Base-by-base conservation (phyloP, 2,888 invertebrate genomes). In the Petrolisthes manimaculis region DNA sequence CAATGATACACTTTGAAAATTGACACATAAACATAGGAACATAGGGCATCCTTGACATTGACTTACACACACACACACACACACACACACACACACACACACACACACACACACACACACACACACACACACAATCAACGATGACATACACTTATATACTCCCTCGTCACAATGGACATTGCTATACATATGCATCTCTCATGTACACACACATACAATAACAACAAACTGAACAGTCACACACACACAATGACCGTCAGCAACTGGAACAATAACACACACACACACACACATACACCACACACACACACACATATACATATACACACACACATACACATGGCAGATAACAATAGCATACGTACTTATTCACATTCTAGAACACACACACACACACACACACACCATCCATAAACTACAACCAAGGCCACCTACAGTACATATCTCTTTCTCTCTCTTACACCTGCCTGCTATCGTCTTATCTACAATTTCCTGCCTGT, bases 1-100 rank as follows among this genome's bases (percentile, higher is more conserved):
- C 75, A 75, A 9, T 9, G 9, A 37, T 37, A 37, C 37, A 37
- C 37, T 37, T 37, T 37, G 37, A 37, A 37, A 0, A 37, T 37
- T 37, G 37, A 37, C 37, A 37, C 37, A 37, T 37, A 37, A 37
- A 37, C 37, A 37, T 37, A 37, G 37, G 37, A 37, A 37, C 37
- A 37, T 37, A 51, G 14, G 18, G n/a, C 53, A 51, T 18, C 79
- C 37, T 3, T 12, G n/a, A 75, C 75, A 75, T 9, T 21, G n/a
- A 37, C 67, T 14, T 67, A 18, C 51, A 18, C n/a, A 37, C 69
- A 18, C 37, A 14, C 67, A 67, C 69, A 82, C 61, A 61, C 4
- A 82, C 69, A 67, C 82, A 61, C 82, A 82, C 82, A 82, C 82
- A 37, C 82, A 82, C 82, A 82, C 82, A 82, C 69, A 82, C 82